Base-by-base conservation (phyloP, 1,140 invertebrate species). In the Dendrolimus kikuchii region DNA sequence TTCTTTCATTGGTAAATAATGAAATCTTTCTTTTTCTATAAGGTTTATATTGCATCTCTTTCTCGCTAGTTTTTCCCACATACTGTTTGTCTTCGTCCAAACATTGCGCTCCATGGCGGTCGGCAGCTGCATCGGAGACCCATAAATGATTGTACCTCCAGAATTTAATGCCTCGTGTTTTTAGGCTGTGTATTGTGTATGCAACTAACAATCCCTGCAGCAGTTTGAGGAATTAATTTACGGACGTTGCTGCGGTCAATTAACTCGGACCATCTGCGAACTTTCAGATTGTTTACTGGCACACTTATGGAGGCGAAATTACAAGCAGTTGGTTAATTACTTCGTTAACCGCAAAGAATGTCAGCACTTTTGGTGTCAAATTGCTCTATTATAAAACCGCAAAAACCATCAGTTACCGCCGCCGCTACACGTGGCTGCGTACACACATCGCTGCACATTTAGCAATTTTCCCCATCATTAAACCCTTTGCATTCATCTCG, bases 81-180 rank as follows among this genome's bases (percentile, higher is more conserved):
- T 76, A 83, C 83, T 54, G 63, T 75, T 61, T 68, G 69, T 84
- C 83, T 78, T 81, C 71, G 62, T 86, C 83, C 83, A 86, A 84
- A 86, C 81, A 86, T 76, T 80, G 71, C 68, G 71, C 64, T 71
- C 62, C 62, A 64, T 62, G 71, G 68, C 69, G 71, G 70, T 66
- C 77, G 78, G 77, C 82, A 81, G 81, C 83, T 86, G 83, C 80
- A 66, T 71, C 64, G 68, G 76, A 78, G 73, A 81, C 74, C 72
- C 77, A 81, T 81, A 82, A 82, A 78, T 72, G 77, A 79, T 77
- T 80, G 69, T 80, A 71, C 67, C 75, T 74, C 76, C 74, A 81
- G 74, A 71, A 76, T 71, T 77, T 77, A 74, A 61, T 75, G 73
- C 61, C 62, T 55, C 53, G 55, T 47, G 59, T 62, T 58, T 65